Evolutionary conservation across 2,797 vertebrate genomes (phyloP).

Genomic region (Heteromormyrus szaboi): DNA sequence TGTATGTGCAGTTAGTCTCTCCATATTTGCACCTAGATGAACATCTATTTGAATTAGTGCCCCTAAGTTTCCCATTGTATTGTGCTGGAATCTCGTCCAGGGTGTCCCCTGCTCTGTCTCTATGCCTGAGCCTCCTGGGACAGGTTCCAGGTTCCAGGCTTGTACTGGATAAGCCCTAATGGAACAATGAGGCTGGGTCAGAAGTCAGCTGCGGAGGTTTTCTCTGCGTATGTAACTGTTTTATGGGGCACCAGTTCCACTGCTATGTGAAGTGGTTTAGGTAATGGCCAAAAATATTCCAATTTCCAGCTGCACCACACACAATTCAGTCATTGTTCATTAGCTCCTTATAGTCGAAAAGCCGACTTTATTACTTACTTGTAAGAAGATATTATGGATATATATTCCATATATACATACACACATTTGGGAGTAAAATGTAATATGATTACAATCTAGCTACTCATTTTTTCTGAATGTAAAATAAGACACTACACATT

Average conservation of each 20-base stretch:
- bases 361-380: background rate
- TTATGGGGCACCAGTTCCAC: background rate
- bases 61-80: background rate
- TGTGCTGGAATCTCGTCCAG: background rate
- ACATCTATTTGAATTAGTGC: background rate
- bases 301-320: background rate
- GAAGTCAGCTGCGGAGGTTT: background rate
- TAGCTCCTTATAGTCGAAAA: background rate
- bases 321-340: background rate
- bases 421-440: background rate
- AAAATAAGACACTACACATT: background rate
- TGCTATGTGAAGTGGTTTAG: background rate
- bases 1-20: background rate
- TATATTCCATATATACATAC: background rate
- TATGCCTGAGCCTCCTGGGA: background rate
- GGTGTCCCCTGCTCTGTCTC: background rate
- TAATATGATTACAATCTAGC: background rate
- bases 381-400: background rate
- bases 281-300: background rate
- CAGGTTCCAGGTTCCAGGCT: background rate
- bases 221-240: background rate
- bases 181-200: background rate
- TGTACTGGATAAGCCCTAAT: background rate
- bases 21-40: background rate
- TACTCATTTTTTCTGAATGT: background rate